These are phyloP conservation scores for Polyploca ridens DNA, from an alignment of 2,888 invertebrate genomes.

Conservation along the genomic window DNA sequence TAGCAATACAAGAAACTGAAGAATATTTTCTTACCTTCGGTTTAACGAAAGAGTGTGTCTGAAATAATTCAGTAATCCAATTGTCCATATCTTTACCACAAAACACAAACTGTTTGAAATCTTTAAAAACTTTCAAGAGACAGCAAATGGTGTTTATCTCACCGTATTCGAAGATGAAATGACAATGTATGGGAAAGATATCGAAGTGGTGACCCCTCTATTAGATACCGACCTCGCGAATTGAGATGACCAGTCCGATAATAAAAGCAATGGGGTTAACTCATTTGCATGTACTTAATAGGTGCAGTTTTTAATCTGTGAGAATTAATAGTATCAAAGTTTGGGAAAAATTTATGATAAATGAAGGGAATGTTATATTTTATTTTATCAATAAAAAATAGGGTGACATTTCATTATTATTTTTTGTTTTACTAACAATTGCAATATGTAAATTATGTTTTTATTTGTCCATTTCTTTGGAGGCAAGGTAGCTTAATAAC, in stretches of 20 bases:
- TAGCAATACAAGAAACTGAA: background rate
- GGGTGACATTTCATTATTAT: background rate
- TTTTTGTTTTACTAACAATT: background rate
- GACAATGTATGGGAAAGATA: slow-evolving; percentile 70
- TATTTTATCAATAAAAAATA: background rate
- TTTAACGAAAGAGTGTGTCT: slow-evolving; percentile 67
- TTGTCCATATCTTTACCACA: slow-evolving; percentile 62
- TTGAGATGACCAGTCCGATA: slow-evolving; percentile 66
- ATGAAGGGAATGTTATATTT: background rate
- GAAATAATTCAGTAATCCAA: slow-evolving; percentile 80
- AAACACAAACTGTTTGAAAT: slow-evolving; percentile 19
- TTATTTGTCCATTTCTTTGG: too few species aligned
- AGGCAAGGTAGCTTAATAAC: too few species aligned
- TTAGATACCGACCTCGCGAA: slow-evolving; percentile 67
- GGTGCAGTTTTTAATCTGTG: slow-evolving; percentile 8
- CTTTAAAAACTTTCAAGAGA: slow-evolving; percentile 13
- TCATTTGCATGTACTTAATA: slow-evolving; percentile 66
- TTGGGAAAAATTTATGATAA: background rate
- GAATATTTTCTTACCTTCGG: slow-evolving; percentile 59
- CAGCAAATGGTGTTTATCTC: slow-evolving; percentile 61
- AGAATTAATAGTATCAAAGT: background rate
- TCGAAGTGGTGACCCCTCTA: slow-evolving; percentile 78
- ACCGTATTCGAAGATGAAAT: slow-evolving; percentile 66
- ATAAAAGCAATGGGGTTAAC: slow-evolving; percentile 58
- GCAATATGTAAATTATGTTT: background rate